Evolutionary conservation across 2,797 vertebrate genomes (phyloP).

Genomic region (Catamblyrhynchus diadema): DNA sequence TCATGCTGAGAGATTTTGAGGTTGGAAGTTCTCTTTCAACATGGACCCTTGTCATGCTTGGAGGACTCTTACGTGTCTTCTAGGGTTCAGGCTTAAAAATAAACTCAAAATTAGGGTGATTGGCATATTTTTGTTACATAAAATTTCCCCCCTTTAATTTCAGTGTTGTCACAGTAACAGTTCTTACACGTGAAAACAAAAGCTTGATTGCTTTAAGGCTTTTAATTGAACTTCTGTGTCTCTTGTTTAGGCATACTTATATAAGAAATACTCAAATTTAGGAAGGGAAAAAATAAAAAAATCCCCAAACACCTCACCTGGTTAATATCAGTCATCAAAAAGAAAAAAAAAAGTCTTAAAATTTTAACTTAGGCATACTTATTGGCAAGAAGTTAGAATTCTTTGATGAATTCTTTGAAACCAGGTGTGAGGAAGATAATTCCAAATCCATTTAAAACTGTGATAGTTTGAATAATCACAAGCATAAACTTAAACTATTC

Average conservation of each 20-base stretch:
- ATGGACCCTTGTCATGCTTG: background rate
- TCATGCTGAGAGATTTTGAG: background rate
- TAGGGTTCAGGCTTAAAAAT: background rate
- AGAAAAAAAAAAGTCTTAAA: background rate
- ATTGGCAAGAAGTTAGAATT: background rate
- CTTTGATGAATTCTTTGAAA: background rate
- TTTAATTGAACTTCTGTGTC: background rate
- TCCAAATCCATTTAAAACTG: background rate
- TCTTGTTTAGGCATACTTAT: background rate
- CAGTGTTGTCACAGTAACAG: rapidly evolving
- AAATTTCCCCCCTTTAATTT: background rate
- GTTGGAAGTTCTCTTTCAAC: background rate
- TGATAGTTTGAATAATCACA: background rate
- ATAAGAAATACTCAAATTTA: background rate
- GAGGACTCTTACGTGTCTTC: rapidly evolving
- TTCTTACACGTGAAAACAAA: background rate
- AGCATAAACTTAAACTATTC: background rate
- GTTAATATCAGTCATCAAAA: background rate
- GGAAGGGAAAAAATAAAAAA: too few species aligned
- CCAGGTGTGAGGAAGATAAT: background rate
- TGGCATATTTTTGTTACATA: background rate
- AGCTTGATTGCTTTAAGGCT: background rate
- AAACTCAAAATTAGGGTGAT: background rate
- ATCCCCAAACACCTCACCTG: background rate
- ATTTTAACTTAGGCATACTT: background rate